These are phyloP conservation scores for Myopa testacea DNA, from an alignment of 2,888 invertebrate species.

Conservation along the genomic window DNA sequence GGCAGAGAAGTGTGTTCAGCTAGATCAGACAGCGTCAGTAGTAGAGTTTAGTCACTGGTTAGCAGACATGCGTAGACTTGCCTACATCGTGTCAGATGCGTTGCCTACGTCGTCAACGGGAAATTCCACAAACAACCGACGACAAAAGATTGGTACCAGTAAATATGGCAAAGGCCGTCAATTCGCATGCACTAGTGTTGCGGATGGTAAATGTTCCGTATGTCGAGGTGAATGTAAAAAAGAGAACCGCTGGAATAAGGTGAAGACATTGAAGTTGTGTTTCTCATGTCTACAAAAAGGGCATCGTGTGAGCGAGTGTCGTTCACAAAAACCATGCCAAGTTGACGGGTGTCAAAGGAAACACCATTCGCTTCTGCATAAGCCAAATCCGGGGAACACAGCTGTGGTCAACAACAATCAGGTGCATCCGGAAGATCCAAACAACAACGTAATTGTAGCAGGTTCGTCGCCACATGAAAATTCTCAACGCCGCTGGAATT, in stretches of 20 bases:
- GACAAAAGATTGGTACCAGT: not conserved
- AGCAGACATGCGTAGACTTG: too few relatives aligned
- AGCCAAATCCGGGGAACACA: too few relatives aligned
- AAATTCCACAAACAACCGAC: not conserved
- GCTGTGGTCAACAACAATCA: not conserved
- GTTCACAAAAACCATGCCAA: not conserved
- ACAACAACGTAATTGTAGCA: not conserved
- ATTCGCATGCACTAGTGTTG: constrained; percentile 2
- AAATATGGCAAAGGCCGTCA: not conserved
- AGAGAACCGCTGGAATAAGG: constrained; percentile 32
- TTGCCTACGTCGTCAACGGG: not conserved
- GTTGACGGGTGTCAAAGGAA: not conserved
- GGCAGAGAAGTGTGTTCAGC: constrained; percentile 24
- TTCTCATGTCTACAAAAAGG: constrained; percentile 38
- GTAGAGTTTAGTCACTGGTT: not conserved
- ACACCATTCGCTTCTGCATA: not conserved
- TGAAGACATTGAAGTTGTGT: constrained; percentile 15
- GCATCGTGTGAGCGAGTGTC: constrained; percentile 28
- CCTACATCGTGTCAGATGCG: not conserved
- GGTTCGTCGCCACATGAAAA: not conserved
- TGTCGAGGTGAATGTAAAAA: not conserved
- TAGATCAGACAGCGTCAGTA: constrained; percentile 1
- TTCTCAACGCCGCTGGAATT: not conserved
- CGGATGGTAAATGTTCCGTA: not conserved
- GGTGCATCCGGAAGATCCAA: not conserved